Evolutionary conservation across 2,797 vertebrate genomes (phyloP).

Genomic region (Hozukius guyotensis): DNA sequence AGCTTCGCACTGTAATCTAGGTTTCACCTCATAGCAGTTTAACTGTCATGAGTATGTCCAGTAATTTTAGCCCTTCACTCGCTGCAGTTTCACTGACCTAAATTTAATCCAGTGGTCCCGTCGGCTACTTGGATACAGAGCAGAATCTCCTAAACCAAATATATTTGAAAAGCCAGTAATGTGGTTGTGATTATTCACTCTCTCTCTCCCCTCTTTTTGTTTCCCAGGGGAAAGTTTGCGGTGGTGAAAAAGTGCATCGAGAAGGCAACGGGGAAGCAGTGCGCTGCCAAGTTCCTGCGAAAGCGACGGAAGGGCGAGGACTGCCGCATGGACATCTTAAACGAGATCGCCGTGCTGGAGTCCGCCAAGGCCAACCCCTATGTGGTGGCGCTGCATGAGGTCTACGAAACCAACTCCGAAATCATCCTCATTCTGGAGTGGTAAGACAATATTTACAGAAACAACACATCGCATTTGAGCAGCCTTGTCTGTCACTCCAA

Average conservation of each 20-base stretch:
- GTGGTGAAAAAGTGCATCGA: slow-evolving; percentile 89
- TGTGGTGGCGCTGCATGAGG: slow-evolving; percentile 86
- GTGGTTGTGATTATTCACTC: slow-evolving; percentile 49
- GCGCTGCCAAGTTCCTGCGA: slow-evolving; percentile 88
- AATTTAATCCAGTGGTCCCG: slow-evolving; percentile 30
- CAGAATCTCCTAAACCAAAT: slow-evolving; percentile 36
- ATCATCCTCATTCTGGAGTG: slow-evolving; percentile 88
- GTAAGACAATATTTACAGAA: slow-evolving; percentile 70
- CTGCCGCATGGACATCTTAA: slow-evolving; percentile 86
- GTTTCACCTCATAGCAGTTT: slow-evolving; percentile 36
- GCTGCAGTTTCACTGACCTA: slow-evolving; percentile 21
- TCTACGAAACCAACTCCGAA: slow-evolving; percentile 86
- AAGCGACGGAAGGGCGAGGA: slow-evolving; percentile 87
- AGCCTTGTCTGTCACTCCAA: not conserved
- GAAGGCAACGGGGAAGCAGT: slow-evolving; percentile 84
- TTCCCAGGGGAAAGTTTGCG: slow-evolving; percentile 88
- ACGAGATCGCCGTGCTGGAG: slow-evolving; percentile 88
- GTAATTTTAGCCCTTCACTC: slow-evolving; percentile 39
- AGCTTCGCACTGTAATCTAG: slow-evolving; percentile 41
- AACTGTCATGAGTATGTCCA: slow-evolving; percentile 31
- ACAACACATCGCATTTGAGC: not conserved
- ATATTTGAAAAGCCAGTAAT: slow-evolving; percentile 39
- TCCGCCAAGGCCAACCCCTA: slow-evolving; percentile 84
- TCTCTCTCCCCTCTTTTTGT: not conserved
- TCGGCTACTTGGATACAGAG: slow-evolving; percentile 26